Evolutionary conservation across 1,140 invertebrate genomes (phyloP).

Genomic region (Teleopsis dalmanni): DNA sequence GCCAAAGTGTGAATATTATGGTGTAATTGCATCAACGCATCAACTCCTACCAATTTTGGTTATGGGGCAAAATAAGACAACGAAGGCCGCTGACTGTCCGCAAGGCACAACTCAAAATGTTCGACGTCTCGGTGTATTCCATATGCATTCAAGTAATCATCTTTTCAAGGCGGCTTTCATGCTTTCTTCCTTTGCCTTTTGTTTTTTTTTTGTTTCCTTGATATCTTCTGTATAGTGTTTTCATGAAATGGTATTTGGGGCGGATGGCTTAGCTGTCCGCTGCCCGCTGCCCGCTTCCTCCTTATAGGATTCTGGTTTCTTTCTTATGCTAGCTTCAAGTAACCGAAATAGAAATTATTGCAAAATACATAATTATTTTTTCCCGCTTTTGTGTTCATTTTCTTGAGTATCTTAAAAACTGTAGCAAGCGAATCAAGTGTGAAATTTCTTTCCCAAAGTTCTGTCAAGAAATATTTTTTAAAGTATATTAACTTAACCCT

Average conservation of each 20-base stretch:
- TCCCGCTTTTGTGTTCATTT: no score
- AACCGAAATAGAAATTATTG: conserved; percentile 30
- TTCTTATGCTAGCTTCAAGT: conserved; percentile 17
- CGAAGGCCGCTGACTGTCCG: no score
- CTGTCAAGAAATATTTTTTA: no score
- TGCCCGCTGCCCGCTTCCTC: neutral
- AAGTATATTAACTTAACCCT: no score
- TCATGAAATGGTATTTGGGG: neutral
- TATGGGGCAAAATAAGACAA: no score
- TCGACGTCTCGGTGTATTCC: neutral
- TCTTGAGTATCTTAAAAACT: no score
- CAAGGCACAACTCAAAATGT: no score
- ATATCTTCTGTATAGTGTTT: neutral
- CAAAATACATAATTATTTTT: conserved; percentile 45
- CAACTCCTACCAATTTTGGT: conserved; percentile 44
- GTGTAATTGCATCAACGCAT: conserved; percentile 46
- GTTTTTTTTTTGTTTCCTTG: neutral
- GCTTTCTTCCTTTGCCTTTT: neutral
- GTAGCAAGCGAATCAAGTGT: no score
- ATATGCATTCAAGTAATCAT: neutral
- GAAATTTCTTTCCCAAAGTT: no score
- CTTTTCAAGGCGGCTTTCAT: conserved; percentile 6
- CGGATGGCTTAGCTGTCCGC: neutral
- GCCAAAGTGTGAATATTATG: conserved; percentile 45
- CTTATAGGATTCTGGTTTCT: conserved; percentile 5